Base-by-base conservation (phyloP, 2,113 vertebrate species). In the Polyodon spathula region DNA sequence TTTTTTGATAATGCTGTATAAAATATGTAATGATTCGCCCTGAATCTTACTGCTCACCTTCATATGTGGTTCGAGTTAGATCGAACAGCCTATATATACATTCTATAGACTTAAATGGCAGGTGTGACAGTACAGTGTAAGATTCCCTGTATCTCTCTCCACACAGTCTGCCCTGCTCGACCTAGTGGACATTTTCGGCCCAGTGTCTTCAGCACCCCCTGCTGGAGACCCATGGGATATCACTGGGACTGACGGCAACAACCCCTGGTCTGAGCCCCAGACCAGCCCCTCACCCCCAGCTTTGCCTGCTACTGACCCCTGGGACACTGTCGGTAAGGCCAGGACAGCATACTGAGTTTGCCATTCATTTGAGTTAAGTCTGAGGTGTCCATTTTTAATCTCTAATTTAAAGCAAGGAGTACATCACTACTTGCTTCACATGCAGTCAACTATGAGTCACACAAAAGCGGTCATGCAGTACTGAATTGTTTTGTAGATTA, bases 91-190 rank as follows among this genome's bases (percentile, higher is more conserved):
- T n/a, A n/a, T n/a, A n/a, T n/a, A n/a, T n/a, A n/a, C n/a, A n/a
- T n/a, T n/a, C n/a, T n/a, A n/a, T n/a, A n/a, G n/a, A n/a, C n/a
- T n/a, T n/a, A n/a, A n/a, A n/a, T n/a, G n/a, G n/a, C n/a, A n/a
- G n/a, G n/a, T n/a, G n/a, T n/a, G n/a, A n/a, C n/a, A n/a, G n/a
- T n/a, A n/a, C n/a, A n/a, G 56, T 68, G n/a, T n/a, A n/a, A n/a
- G n/a, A n/a, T n/a, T n/a, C 41, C 39, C 66, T 58, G 64, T 63
- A 71, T 37, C 61, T 78, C 67, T 54, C 56, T 73, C 68, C 74
- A 70, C 46, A 55, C 84, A 97, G 92, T 92, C 93, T 8, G 88
- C 92, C 68, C 86, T 95, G 76, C 76, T 92, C 86, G 95, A 98
- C 73, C 85, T 97, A 70, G 90, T 88, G 43, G 95, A 98, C 74